Evolutionary conservation across 2,888 invertebrate genomes (phyloP).

Genomic region (Ypsolopha scabrella): DNA sequence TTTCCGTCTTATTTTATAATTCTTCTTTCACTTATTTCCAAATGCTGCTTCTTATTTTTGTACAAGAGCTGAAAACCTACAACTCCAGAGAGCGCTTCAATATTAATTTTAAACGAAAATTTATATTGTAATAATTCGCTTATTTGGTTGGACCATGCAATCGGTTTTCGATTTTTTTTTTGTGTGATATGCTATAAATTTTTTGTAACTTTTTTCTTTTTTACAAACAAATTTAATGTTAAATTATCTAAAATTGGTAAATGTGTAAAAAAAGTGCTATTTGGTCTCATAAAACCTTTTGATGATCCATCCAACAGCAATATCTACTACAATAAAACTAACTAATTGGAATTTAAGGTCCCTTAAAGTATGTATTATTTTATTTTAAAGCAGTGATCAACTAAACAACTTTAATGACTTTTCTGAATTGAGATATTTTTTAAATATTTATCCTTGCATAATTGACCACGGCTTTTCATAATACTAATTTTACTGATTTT

Average conservation of each 20-base stretch:
- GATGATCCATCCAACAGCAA: slow-evolving; percentile 54
- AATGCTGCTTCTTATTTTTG: slow-evolving; percentile 55
- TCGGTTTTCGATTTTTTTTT: slow-evolving; percentile 36
- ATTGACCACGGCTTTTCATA: slow-evolving; percentile 60
- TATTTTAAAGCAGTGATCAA: slow-evolving; percentile 60
- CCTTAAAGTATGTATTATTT: slow-evolving; percentile 64
- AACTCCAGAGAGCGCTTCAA: slow-evolving; percentile 48
- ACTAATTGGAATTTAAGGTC: slow-evolving; percentile 70
- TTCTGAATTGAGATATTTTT: background rate
- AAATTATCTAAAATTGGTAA: slow-evolving; percentile 53
- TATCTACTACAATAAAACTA: slow-evolving; percentile 66
- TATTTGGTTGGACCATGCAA: slow-evolving; percentile 46
- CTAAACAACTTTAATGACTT: slow-evolving; percentile 20
- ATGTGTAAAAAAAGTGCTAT: slow-evolving; percentile 60
- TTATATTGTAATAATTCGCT: slow-evolving; percentile 46
- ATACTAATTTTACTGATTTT: slow-evolving; percentile 63
- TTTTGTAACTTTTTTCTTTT: slow-evolving; percentile 54
- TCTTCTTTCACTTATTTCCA: slow-evolving; percentile 68
- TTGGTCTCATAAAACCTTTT: slow-evolving; percentile 55
- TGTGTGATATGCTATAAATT: slow-evolving; percentile 64
- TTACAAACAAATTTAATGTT: slow-evolving; percentile 45
- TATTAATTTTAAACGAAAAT: slow-evolving; percentile 48
- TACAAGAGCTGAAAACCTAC: slow-evolving; percentile 52
- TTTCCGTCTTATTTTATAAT: slow-evolving; percentile 33
- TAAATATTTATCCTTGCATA: too few species aligned